A percentile compares a stretch with the other conserved stretches of the same genome.
Evolutionary conservation across 2,113 vertebrate genomes (phyloP).

Genomic region (Montifringilla adamsi): DNA sequence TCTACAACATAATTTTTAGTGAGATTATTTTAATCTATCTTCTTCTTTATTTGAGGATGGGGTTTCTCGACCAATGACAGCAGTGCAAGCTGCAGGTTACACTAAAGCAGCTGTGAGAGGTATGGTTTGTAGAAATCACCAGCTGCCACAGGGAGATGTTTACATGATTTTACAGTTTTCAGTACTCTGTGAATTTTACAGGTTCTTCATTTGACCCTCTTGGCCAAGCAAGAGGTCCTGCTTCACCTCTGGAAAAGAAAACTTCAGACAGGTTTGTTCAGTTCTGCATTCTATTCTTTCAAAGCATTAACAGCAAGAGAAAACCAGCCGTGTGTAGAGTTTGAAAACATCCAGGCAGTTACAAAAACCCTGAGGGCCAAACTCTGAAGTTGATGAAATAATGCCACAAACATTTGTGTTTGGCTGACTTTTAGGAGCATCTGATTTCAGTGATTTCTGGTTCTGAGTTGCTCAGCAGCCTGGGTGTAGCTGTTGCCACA

Average conservation of each 20-base stretch:
- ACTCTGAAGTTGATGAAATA: neutral
- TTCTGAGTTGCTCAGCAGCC: neutral
- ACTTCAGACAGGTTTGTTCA: conserved; percentile 85
- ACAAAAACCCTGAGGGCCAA: neutral
- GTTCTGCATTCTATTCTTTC: neutral
- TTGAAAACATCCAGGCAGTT: neutral
- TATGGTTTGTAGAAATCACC: conserved; percentile 41
- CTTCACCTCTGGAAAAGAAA: conserved; percentile 86
- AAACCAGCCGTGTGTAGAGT: accelerated
- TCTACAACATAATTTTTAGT: neutral
- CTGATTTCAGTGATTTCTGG: neutral
- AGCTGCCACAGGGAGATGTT: neutral
- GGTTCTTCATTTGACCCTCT: conserved; percentile 90
- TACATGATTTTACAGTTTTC: neutral
- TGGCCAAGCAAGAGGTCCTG: conserved; percentile 87
- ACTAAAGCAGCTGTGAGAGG: conserved; percentile 83
- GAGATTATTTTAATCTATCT: neutral
- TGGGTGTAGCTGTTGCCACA: neutral
- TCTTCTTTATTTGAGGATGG: conserved; percentile 80
- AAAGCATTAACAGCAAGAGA: neutral
- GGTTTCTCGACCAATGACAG: conserved; percentile 90
- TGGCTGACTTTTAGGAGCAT: neutral
- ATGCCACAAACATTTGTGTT: neutral
- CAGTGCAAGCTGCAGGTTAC: conserved; percentile 92
- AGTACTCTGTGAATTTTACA: conserved; percentile 56